Evolutionary conservation across 2,888 invertebrate genomes (phyloP), one percentile per base, ranked within the genome.

Genomic region (Andrena trimmerana): DNA sequence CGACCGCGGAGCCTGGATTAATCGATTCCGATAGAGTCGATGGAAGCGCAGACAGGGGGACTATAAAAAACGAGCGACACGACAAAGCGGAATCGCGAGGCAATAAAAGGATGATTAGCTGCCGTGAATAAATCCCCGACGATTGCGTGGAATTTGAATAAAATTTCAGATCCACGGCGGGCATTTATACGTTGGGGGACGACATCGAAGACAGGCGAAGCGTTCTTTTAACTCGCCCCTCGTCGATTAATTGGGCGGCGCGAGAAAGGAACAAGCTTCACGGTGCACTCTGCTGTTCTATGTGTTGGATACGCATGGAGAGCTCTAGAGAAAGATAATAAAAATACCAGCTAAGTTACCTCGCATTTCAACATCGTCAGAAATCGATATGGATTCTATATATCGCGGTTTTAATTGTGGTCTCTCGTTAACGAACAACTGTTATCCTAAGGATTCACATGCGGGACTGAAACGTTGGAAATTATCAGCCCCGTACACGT

Each of bases 51-150:
- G 50, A 8, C 4, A 31, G 13, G 24, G 7, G 63, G 10, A 24
- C 10, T 5, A 7, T 63, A 29, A 29, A 59, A 36, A 65, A 59
- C 31, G 48, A 59, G 3, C 8, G 13, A 42, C 20, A n/a, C 16
- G 50, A 36, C 13, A 29, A 69, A 62, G 13, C 20, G 13, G 66
- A 7, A 24, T 50, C 20, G 29, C 7, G 29, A 5, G 2, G 24
- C 24, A 33, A 77, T 72, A 59, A 65, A 63, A 54, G 16, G 31
- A 71, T 54, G 62, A 70, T 76, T 54, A 63, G 54, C 63, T 10
- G 24, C 6, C n/a, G 36, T 2, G 50, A 27, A 54, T 63, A 29
- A 59, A 65, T 69, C 10, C 6, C 7, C 16, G 27, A 31, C 29
- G 42, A 33, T 8, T 20, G 10, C n/a, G 10, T 8, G 59, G 36